Evolutionary conservation across 2,113 vertebrate genomes (phyloP).

Genomic region (Phodopus roborovskii): DNA sequence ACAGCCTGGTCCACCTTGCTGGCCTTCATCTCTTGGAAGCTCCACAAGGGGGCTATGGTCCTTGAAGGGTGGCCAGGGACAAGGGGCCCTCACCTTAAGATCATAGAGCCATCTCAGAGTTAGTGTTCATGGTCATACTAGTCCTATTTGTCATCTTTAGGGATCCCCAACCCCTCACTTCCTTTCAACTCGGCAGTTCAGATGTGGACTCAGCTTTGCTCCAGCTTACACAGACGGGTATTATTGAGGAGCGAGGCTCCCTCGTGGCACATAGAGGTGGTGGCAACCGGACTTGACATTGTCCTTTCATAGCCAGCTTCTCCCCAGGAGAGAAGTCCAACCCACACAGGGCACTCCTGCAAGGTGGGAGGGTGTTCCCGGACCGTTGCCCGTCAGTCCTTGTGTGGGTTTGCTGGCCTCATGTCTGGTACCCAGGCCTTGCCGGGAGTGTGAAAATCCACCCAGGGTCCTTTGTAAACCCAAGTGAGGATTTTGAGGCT

Average conservation of each 20-base stretch:
- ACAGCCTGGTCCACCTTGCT: background rate
- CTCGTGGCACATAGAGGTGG: accelerated
- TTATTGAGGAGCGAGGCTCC: background rate
- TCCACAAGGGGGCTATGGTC: too few species aligned
- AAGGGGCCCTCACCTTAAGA: background rate
- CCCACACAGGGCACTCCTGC: accelerated
- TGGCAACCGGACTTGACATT: background rate
- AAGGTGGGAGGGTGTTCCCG: background rate
- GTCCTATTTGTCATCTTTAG: background rate
- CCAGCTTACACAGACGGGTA: background rate
- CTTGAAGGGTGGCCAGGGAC: accelerated
- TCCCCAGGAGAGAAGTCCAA: background rate
- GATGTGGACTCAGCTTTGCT: background rate
- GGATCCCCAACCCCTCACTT: background rate
- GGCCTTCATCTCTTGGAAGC: background rate
- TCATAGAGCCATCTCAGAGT: background rate
- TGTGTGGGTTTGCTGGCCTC: background rate
- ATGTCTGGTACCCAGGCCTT: background rate
- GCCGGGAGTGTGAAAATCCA: background rate
- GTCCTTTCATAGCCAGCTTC: accelerated
- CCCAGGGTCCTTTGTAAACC: background rate
- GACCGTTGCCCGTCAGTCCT: background rate
- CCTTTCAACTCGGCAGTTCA: background rate
- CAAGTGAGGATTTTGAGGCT: conserved; percentile 2
- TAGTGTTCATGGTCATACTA: background rate